These are phyloP conservation scores for Chamaea fasciata DNA, from an alignment of 2,113 vertebrate genomes.

Conservation along the genomic window DNA sequence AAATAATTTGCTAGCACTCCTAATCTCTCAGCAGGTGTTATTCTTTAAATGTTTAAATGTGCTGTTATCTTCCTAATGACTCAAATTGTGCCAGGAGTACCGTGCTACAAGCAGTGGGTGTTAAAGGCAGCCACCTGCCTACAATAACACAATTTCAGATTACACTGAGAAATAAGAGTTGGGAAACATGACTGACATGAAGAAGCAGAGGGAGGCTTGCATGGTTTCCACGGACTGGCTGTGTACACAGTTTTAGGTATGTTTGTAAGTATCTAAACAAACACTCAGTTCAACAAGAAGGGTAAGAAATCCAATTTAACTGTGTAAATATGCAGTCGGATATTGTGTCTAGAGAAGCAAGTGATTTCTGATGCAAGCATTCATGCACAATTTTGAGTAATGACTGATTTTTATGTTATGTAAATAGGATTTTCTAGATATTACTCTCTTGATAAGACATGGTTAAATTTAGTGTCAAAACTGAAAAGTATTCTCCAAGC, in stretches of 20 bases:
- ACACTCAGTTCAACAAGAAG: background rate
- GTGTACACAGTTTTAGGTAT: background rate
- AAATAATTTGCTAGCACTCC: background rate
- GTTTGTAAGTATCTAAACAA: background rate
- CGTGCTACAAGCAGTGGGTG: background rate
- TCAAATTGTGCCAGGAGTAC: background rate
- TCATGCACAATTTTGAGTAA: background rate
- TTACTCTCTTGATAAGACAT: background rate
- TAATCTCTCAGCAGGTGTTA: background rate
- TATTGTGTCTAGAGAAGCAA: background rate
- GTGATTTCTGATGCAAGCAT: background rate
- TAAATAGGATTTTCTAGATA: background rate
- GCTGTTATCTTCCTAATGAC: background rate
- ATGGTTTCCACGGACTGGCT: background rate
- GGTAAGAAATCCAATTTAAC: background rate
- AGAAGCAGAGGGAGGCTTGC: background rate
- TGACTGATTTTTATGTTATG: background rate
- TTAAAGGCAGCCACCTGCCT: background rate
- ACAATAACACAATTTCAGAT: background rate
- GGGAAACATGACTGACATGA: background rate
- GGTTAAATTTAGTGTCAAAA: slow-evolving; percentile 37
- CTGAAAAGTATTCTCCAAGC: background rate
- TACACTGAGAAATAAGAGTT: background rate
- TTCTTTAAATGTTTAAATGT: background rate
- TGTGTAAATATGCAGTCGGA: background rate